Base-by-base conservation (phyloP, 2,113 vertebrate genomes). In the Silurus meridionalis region DNA sequence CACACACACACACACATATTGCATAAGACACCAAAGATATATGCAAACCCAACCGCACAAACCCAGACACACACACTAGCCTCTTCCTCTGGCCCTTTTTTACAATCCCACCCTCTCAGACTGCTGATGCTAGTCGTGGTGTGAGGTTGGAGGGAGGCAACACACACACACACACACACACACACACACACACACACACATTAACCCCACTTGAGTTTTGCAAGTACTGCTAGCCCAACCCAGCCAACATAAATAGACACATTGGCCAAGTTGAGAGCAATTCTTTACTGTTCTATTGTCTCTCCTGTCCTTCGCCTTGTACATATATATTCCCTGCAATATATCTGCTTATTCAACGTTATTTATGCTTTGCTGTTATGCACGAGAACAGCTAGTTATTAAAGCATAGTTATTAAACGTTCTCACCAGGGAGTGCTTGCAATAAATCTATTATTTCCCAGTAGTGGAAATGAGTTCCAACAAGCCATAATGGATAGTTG, bases 181-280 rank as follows among this genome's bases (percentile, higher is more conserved):
- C 66, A 37, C 37, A 92, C 90, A 55, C 92, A 88, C 89, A 91
- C 90, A 53, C 92, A 88, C 89, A 92, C 92, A 87, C 91, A 94
- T 94, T 94, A 94, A 94, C 93, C 94, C 92, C 89, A 83, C 91
- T 92, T 89, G 87, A 94, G 91, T 94, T 95, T 94, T 94, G 93
- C 90, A 90, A 92, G 91, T 86, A 86, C 81, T 86, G 84, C 90
- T 91, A 84, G 77, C 87, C 85, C 83, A 55, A 84, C 86, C 77
- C 8, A 90, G 92, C 93, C 94, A 95, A 95, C 88, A 93, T 91
- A 94, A 95, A 95, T 91, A 94, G 92, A 92, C 90, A 87, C 88
- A 88, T 87, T 69, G 1, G 92, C 94, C 94, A 94, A 93, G 91
- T 89, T 87, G 88, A 91, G 89, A 87, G 85, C 91, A 87, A 91